Evolutionary conservation across 2,797 vertebrate species (phyloP).

Genomic region (Thalassophryne amazonica): DNA sequence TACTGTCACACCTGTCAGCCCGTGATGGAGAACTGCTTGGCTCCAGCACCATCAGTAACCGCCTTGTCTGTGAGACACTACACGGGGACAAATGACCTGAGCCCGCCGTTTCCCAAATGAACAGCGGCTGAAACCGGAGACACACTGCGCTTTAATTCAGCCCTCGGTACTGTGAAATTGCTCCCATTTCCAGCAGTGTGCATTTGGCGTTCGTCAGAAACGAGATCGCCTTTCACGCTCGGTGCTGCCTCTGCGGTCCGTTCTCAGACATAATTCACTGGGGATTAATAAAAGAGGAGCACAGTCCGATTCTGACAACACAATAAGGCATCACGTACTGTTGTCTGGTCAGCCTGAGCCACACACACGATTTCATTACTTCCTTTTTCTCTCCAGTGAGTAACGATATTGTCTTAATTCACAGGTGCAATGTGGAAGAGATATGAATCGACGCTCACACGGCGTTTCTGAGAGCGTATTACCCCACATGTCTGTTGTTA

Average conservation of each 20-base stretch:
- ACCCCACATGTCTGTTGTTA: not conserved
- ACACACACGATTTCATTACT: slow-evolving; percentile 64
- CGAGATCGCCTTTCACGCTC: slow-evolving; percentile 59
- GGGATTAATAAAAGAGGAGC: slow-evolving; percentile 52
- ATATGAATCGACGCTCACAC: slow-evolving; percentile 53
- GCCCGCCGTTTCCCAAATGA: slow-evolving; percentile 46
- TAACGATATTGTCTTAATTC: slow-evolving; percentile 54
- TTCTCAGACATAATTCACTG: slow-evolving; percentile 32
- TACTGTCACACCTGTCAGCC: slow-evolving; percentile 65
- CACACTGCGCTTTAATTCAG: slow-evolving; percentile 34
- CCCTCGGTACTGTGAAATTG: slow-evolving; percentile 61
- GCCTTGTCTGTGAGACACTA: slow-evolving; percentile 38
- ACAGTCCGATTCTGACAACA: slow-evolving; percentile 49
- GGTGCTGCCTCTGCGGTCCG: slow-evolving; percentile 25
- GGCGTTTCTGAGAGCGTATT: slow-evolving; percentile 40
- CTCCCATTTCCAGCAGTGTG: slow-evolving; percentile 52
- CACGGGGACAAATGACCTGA: slow-evolving; percentile 52
- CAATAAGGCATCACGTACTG: slow-evolving; percentile 28
- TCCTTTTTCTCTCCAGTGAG: slow-evolving; percentile 52
- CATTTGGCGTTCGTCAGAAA: slow-evolving; percentile 73
- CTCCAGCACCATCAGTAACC: slow-evolving; percentile 50
- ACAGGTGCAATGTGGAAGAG: slow-evolving; percentile 54
- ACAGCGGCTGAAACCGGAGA: slow-evolving; percentile 58
- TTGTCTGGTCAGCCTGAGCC: slow-evolving; percentile 45
- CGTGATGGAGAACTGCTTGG: slow-evolving; percentile 49